phyloP scores from a whole-genome alignment of 2,888 invertebrate species.

The Leucophenga maculata region DNA sequence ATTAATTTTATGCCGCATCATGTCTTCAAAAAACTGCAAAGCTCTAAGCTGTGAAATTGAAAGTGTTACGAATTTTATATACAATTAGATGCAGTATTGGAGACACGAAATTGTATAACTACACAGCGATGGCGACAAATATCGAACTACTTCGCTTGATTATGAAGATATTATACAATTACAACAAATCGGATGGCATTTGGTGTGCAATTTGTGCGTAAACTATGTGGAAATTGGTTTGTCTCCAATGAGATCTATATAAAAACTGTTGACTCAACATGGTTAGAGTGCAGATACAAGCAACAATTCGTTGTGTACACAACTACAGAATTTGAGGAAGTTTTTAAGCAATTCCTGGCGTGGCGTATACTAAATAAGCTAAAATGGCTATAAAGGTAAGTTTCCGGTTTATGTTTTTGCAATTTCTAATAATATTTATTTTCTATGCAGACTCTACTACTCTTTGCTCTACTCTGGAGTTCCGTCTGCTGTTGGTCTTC shows the following conservation, averaged over 20 bases:
- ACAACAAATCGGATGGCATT: not conserved
- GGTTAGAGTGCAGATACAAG: not conserved
- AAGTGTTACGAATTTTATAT: constrained; percentile 8
- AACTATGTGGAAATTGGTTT: not conserved
- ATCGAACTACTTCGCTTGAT: no score
- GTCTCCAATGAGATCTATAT: not conserved
- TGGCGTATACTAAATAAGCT: no score
- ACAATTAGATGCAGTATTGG: not conserved
- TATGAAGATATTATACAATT: constrained; percentile 19
- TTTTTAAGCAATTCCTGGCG: not conserved
- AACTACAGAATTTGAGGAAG: not conserved
- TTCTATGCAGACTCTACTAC: not conserved
- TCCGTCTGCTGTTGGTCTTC: constrained; percentile 35
- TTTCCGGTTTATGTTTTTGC: not conserved
- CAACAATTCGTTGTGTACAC: not conserved
- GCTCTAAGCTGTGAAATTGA: not conserved
- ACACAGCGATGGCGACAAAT: not conserved
- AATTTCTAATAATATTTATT: no score
- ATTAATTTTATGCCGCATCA: constrained; percentile 1
- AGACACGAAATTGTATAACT: constrained; percentile 6
- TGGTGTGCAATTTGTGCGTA: constrained; percentile 13
- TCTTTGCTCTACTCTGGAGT: no score
- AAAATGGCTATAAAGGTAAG: not conserved
- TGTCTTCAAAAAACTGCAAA: not conserved
- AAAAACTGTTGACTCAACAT: not conserved